A percentile compares a stretch with the other conserved stretches of the same genome.
These are phyloP conservation scores for Pagrus major DNA, from an alignment of 2,113 vertebrate genomes.

Conservation along the genomic window DNA sequence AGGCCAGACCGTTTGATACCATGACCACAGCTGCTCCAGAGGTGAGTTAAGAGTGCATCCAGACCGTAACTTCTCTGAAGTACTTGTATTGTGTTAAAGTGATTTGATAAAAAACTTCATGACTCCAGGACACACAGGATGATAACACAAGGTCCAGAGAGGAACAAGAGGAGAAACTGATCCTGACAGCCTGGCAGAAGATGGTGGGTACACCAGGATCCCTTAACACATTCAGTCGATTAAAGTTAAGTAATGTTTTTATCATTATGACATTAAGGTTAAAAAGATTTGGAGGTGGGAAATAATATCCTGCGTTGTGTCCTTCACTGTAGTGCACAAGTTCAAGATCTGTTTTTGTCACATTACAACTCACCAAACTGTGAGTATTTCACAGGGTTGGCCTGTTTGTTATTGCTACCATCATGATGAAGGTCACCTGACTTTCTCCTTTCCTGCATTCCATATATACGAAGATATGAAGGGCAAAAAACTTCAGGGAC, in stretches of 20 bases:
- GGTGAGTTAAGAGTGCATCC: slow-evolving; percentile 73
- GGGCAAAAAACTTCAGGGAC: no score
- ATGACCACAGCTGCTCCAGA: slow-evolving; percentile 81
- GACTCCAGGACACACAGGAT: slow-evolving; percentile 76
- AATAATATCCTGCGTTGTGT: not conserved
- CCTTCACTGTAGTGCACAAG: not conserved
- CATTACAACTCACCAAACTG: no score
- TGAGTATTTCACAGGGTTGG: no score
- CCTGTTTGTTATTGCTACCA: no score
- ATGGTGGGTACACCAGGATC: slow-evolving; percentile 80
- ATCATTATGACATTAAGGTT: not conserved
- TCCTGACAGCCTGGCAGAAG: slow-evolving; percentile 87
- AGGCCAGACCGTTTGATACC: slow-evolving; percentile 77
- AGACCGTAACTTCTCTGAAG: not conserved
- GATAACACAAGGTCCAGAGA: slow-evolving; percentile 76
- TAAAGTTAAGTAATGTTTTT: not conserved
- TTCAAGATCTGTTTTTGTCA: not conserved
- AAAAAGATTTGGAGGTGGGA: not conserved
- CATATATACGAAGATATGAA: no score
- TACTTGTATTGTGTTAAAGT: not conserved
- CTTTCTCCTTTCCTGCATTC: no score
- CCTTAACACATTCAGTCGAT: not conserved
- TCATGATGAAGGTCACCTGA: no score
- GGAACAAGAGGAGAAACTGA: slow-evolving; percentile 85
- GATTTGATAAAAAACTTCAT: not conserved